phyloP scores from a whole-genome alignment of 2,888 invertebrate species.

The Capitulum mitella region DNA sequence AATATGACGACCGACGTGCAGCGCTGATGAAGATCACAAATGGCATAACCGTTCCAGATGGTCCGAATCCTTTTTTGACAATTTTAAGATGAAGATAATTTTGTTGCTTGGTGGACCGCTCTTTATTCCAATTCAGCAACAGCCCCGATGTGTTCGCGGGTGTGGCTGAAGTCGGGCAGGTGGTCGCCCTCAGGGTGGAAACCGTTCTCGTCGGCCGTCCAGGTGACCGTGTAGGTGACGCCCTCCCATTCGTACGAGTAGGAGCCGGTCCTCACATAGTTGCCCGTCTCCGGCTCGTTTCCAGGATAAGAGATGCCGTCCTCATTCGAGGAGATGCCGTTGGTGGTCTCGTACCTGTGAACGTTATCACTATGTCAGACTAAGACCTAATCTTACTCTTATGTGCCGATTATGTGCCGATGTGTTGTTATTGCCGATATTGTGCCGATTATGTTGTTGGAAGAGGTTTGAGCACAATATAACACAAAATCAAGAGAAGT shows the following conservation, averaged over 20 bases:
- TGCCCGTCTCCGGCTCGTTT: background rate
- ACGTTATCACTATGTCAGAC: too few species aligned
- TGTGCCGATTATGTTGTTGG: background rate
- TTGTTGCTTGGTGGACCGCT: too few species aligned
- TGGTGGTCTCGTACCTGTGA: background rate
- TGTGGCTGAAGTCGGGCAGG: constrained; percentile 8
- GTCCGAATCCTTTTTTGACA: too few species aligned
- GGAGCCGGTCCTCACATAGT: constrained; percentile 10
- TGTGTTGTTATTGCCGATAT: too few species aligned
- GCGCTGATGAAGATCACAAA: too few species aligned
- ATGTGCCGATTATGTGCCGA: background rate
- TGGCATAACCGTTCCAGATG: too few species aligned
- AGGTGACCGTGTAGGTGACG: constrained; percentile 4
- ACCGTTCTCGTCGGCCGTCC: constrained; percentile 15
- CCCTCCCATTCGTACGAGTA: constrained; percentile 21
- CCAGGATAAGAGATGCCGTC: background rate
- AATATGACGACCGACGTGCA: too few species aligned
- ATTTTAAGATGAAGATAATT: too few species aligned
- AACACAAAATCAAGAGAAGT: background rate
- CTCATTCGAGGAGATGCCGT: background rate
- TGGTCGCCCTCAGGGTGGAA: constrained; percentile 1
- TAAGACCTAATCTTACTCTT: too few species aligned
- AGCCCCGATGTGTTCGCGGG: background rate
- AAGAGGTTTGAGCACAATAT: background rate
- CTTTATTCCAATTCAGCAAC: background rate